These are phyloP conservation scores for Drosophila repletoides DNA, from an alignment of 1,140 invertebrate genomes.

Conservation along the genomic window DNA sequence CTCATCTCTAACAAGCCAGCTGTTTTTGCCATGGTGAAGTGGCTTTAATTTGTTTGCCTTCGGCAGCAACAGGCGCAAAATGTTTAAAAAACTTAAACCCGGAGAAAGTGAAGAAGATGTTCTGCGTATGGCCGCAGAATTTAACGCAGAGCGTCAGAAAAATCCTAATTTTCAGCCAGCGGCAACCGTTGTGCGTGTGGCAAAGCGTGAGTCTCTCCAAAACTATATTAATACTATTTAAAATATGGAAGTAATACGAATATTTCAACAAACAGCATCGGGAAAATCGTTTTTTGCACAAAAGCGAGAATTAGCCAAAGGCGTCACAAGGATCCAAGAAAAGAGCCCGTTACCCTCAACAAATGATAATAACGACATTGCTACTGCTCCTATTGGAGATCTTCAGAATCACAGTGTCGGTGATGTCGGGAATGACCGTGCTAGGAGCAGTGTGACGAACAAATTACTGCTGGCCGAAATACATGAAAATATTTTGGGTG, in stretches of 20 bases:
- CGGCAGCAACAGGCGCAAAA: slow-evolving; percentile 52
- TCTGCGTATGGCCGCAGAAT: slow-evolving; percentile 87
- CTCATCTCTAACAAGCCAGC: slow-evolving; percentile 12
- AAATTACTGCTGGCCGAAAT: slow-evolving; percentile 65
- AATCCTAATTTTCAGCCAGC: slow-evolving; percentile 84
- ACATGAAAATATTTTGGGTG: slow-evolving; percentile 70
- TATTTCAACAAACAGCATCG: slow-evolving; percentile 25
- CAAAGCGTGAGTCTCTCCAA: slow-evolving; percentile 57
- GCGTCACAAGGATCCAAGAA: neutral
- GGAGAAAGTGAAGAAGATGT: slow-evolving; percentile 87
- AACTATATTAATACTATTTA: neutral
- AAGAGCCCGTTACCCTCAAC: too few species aligned
- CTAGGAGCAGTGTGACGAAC: neutral
- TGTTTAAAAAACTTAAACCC: slow-evolving; percentile 86
- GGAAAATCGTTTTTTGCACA: slow-evolving; percentile 74
- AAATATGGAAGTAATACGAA: too few species aligned
- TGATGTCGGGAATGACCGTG: neutral
- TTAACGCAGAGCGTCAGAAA: slow-evolving; percentile 83
- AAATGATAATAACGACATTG: too few species aligned
- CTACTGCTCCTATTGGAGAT: too few species aligned
- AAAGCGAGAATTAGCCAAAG: slow-evolving; percentile 63
- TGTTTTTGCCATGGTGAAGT: neutral
- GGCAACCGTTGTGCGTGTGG: slow-evolving; percentile 84
- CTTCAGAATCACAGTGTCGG: too few species aligned
- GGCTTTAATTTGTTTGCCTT: slow-evolving; percentile 15